Evolutionary conservation across 2,797 vertebrate genomes (phyloP), one percentile per base, ranked within the genome.

Genomic region (Lepus townsendii): DNA sequence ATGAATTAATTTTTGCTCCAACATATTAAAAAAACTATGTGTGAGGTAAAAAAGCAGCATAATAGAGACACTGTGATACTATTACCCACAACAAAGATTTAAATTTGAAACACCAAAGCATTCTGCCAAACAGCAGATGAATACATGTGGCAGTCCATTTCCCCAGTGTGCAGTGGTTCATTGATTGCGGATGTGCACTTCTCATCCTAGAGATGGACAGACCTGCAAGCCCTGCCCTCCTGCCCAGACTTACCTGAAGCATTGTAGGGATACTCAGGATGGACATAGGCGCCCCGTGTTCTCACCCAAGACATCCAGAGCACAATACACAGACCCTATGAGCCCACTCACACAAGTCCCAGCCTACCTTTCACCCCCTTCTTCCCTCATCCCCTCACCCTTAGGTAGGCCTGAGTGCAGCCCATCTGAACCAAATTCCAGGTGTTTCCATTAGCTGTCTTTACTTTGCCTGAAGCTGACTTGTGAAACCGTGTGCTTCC

Each of bases 1-100:
- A 14, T 84, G 54, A 90, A 47, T 71, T 83, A 10, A 71, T 73
- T 92, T 96, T 90, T 60, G 26, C 62, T 71, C 42, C 32, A 57
- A 8, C 9, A 35, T 52, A 20, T 71, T 27, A 65, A 19, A 57
- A 71, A 35, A 17, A 14, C n/a, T 47, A 16, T 62, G 11, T 27
- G 26, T 87, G 79, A 76, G 72, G 47, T 35, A 73, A 10, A 47
- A 47, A 24, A 84, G 32, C 42, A 84, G 17, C 27, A 2, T 65
- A 12, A 78, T 13, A 30, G 16, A 66, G 77, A 83, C 19, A 6
- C 47, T n/a, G 14, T 24, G 27, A 22, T 14, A 19, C 17, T 35
- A 4, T 42, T n/a, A 57, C 8, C 5, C 52, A 73, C 35, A 14
- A 9, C 27, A 60, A 35, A 17, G 63, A 38, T 47, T 72, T 47